Evolutionary conservation across 2,888 invertebrate species (phyloP).

Genomic region (Dasysyrphus albostriatus): DNA sequence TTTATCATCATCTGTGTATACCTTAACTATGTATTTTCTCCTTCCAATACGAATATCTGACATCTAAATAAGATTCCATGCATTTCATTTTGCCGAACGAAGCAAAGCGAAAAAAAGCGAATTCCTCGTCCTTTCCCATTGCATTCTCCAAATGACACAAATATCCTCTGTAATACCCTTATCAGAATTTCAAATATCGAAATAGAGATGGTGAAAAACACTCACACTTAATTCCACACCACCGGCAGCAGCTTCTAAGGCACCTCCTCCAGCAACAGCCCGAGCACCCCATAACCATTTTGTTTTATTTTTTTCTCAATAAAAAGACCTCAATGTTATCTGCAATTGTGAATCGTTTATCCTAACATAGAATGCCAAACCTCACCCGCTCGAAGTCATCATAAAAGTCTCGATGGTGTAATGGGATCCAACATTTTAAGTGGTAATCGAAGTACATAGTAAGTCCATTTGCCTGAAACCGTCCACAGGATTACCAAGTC

Average conservation of each 20-base stretch:
- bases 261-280: background rate
- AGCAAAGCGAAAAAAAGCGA: constrained; percentile 12
- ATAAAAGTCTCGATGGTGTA: constrained; percentile 32
- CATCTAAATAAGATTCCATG: constrained; percentile 64
- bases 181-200: constrained; percentile 71
- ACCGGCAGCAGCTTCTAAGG: background rate
- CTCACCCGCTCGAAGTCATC: constrained; percentile 7
- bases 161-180: constrained; percentile 71
- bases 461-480: constrained; percentile 28
- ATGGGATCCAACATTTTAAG: constrained; percentile 33
- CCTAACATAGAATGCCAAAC: background rate
- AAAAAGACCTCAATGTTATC: constrained; percentile 17
- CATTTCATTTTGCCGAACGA: constrained; percentile 46
- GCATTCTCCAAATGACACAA: constrained; percentile 62
- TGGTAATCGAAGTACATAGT: constrained; percentile 42
- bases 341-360: constrained; percentile 46
- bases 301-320: constrained; percentile 2
- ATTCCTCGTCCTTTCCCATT: constrained; percentile 24
- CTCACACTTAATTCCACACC: constrained; percentile 5
- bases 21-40: background rate
- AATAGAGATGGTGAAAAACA: constrained; percentile 28
- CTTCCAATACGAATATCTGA: constrained; percentile 29
- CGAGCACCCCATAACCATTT: background rate
- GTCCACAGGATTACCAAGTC: constrained; percentile 18
- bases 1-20: background rate